Evolutionary conservation across 2,888 invertebrate species (phyloP), one percentile per base, ranked within the genome.

Genomic region (Heliconius ismenius): DNA sequence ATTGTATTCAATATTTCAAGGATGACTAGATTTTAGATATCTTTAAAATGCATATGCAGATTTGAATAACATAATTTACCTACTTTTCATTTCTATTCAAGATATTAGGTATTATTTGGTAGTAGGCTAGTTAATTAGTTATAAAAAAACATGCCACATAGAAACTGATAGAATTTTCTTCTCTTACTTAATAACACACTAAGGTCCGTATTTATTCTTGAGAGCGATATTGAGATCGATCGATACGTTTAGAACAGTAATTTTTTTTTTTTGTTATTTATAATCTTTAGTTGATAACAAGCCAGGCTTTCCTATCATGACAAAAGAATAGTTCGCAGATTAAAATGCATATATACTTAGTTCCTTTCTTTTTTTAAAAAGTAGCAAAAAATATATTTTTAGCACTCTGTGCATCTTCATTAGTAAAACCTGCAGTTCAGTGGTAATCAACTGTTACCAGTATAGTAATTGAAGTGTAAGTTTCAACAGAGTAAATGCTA

Each of bases 401-500:
- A 54, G 9, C 2, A 1, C 1, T 36, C 9, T 10, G 15, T 62
- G 11, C 26, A 73, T 11, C 6, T 39, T 18, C 39, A 63, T 73
- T 73, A 63, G 73, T 43, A 26, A 60, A 62, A 43, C 36, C 26
- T 39, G 18, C 43, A 73, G 39, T 21, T 26, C 15, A 28, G 43
- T 28, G 13, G 58, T 60, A 77, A 75, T 65, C 65, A 64, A 74
- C 26, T 24, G 75, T 75, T 79, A 64, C 72, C 70, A 74, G 24
- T 74, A 58, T 54, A 60, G 76, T 78, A 76, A 79, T 76, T 81
- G 73, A 80, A 69, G 49, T 43, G 65, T 79, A 73, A 73, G 77
- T 79, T 81, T 76, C 80, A 75, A 74, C 80, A 80, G 65, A 80
- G 67, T 77, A 74, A 78, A 80, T 73, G 73, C 65, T 78, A 77